Conservation (phyloP, 2,888 invertebrate genomes). For the Lysandra bellargus region DNA sequence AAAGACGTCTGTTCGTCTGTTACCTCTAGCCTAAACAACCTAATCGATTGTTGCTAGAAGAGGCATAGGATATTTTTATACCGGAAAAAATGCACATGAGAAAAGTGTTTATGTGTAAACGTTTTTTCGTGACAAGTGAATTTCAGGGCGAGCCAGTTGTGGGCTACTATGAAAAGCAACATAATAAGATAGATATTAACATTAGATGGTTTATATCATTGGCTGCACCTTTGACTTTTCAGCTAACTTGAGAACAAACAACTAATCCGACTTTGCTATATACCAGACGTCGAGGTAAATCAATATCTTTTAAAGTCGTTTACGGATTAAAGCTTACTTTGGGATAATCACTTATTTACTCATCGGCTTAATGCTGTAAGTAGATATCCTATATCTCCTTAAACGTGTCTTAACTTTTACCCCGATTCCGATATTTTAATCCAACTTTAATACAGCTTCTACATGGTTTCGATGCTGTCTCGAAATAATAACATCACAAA, state of each 20-base stretch:
- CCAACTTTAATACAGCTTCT: neutral
- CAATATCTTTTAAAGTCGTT: neutral
- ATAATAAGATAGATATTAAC: too few relatives aligned
- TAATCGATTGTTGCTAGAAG: too few relatives aligned
- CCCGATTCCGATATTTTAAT: neutral
- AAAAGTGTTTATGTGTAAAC: too few relatives aligned
- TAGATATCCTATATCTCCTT: neutral
- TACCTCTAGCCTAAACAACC: too few relatives aligned
- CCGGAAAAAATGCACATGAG: too few relatives aligned
- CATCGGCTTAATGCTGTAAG: neutral
- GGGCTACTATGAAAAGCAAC: too few relatives aligned
- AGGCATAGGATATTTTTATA: too few relatives aligned
- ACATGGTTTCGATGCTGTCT: neutral
- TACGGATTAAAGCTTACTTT: neutral
- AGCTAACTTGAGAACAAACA: neutral
- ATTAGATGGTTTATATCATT: neutral
- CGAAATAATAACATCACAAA: too few relatives aligned
- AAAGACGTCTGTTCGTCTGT: too few relatives aligned
- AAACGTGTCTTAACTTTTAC: neutral
- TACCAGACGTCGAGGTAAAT: neutral
- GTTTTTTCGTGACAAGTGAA: too few relatives aligned
- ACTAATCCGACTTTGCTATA: neutral
- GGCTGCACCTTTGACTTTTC: neutral
- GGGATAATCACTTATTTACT: neutral
- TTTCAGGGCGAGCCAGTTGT: too few relatives aligned